Conservation (phyloP, 2,888 invertebrate species). For the Troilus luridus region DNA sequence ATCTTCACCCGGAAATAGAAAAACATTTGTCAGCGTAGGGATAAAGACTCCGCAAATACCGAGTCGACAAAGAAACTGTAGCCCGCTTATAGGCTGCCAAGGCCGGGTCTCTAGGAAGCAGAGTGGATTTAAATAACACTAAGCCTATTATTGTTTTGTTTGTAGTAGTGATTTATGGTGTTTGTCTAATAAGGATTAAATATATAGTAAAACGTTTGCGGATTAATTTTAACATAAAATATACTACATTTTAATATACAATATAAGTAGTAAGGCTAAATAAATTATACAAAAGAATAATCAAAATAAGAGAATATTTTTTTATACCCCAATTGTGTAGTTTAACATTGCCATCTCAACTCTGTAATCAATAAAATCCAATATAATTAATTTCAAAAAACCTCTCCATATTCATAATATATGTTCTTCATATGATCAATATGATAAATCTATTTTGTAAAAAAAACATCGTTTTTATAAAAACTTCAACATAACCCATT, state of each 20-base stretch:
- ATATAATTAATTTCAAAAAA: not conserved
- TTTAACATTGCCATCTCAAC: not conserved
- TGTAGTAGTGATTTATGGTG: not conserved
- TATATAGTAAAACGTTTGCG: not conserved
- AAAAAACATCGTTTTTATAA: too few relatives aligned
- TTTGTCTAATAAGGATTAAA: not conserved
- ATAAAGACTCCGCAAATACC: not conserved
- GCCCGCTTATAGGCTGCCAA: not conserved
- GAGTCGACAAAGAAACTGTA: not conserved
- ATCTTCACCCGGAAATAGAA: not conserved
- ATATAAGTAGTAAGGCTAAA: not conserved
- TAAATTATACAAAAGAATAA: not conserved
- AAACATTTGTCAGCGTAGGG: not conserved
- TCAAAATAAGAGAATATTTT: too few relatives aligned
- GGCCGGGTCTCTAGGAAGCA: not conserved
- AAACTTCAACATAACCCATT: too few relatives aligned
- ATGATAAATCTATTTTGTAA: too few relatives aligned
- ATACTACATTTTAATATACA: not conserved
- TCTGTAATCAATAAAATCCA: not conserved
- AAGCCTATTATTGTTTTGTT: not conserved
- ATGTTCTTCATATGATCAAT: too few relatives aligned
- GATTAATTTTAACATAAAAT: not conserved
- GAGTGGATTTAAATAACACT: conserved; percentile 1
- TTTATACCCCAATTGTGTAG: too few relatives aligned
- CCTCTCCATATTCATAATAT: not conserved